These are phyloP conservation scores for Hipposideros armiger DNA, from an alignment of 2,113 vertebrate genomes.

Conservation along the genomic window DNA sequence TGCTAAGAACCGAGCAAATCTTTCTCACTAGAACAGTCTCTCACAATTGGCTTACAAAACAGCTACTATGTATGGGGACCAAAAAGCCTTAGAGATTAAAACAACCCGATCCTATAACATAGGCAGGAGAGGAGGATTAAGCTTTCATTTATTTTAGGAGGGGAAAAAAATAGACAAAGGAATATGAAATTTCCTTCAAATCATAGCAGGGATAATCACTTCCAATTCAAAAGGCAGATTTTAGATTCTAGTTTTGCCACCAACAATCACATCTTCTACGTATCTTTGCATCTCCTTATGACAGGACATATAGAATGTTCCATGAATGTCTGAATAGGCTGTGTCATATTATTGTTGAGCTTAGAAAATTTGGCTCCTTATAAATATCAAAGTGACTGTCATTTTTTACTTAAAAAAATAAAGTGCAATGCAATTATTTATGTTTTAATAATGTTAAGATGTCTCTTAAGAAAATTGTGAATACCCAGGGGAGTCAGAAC, in stretches of 20 bases:
- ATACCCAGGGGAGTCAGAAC: neutral
- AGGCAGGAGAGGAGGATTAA: neutral
- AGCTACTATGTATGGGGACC: neutral
- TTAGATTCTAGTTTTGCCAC: neutral
- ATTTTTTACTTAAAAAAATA: conserved; percentile 31
- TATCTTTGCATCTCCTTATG: neutral
- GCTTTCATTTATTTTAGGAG: neutral
- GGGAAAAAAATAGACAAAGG: neutral
- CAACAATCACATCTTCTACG: neutral
- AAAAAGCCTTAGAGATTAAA: neutral
- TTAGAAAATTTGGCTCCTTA: neutral
- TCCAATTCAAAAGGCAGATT: neutral
- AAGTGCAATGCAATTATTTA: neutral
- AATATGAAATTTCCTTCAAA: neutral
- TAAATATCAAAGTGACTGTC: neutral
- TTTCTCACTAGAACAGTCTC: neutral
- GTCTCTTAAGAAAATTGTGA: neutral
- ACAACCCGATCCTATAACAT: neutral
- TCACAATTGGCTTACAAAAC: neutral
- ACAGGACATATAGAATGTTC: neutral
- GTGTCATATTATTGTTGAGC: neutral
- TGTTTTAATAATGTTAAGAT: neutral
- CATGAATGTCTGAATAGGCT: neutral
- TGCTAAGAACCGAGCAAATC: neutral
- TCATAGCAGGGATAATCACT: neutral